Evolutionary conservation across 1,140 invertebrate species (phyloP).

Genomic region (Xylocopa sonorina): DNA sequence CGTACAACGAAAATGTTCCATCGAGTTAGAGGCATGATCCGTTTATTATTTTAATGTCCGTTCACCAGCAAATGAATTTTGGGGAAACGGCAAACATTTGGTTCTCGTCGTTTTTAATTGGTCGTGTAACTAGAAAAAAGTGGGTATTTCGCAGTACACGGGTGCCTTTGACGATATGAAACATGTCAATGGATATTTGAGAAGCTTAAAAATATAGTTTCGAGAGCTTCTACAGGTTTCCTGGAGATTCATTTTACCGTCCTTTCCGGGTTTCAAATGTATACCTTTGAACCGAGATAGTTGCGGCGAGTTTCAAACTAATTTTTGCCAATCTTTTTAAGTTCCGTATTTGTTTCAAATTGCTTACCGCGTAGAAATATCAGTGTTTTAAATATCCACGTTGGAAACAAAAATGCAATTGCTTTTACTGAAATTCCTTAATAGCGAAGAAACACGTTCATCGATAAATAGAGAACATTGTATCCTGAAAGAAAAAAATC

Average conservation of each 20-base stretch:
- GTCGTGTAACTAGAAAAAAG: too few relatives aligned
- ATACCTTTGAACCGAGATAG: neutral
- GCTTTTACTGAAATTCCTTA: neutral
- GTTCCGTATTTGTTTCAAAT: neutral
- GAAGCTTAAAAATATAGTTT: neutral
- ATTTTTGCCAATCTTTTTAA: neutral
- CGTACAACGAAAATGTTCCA: too few relatives aligned
- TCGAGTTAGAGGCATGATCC: too few relatives aligned
- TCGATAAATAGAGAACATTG: too few relatives aligned
- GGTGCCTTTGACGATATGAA: neutral
- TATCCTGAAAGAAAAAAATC: neutral
- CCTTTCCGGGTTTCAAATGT: neutral
- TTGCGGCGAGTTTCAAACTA: neutral
- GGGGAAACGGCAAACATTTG: too few relatives aligned
- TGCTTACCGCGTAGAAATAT: neutral
- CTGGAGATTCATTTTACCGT: neutral
- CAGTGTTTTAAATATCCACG: constrained; percentile 4
- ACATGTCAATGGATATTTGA: neutral
- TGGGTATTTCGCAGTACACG: too few relatives aligned
- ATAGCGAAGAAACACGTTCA: neutral
- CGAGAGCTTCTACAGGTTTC: neutral
- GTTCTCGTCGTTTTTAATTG: too few relatives aligned
- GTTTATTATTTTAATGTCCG: too few relatives aligned
- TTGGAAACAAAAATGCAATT: neutral
- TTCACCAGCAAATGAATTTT: too few relatives aligned